Conservation (phyloP, 2,113 vertebrate species). For the Dasyurus viverrinus region DNA sequence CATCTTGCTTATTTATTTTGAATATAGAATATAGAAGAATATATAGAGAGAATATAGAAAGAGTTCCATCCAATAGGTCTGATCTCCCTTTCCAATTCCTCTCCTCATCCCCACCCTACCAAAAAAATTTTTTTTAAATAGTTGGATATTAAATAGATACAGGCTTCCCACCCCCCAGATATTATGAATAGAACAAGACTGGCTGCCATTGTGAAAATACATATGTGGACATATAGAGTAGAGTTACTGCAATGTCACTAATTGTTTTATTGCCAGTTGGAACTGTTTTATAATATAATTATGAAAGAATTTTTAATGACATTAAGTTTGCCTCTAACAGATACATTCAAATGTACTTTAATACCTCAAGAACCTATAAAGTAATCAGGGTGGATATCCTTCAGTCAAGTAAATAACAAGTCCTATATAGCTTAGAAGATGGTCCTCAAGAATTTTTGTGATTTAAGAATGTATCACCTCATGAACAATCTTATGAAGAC, state of each 20-base stretch:
- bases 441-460: not conserved
- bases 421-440: not conserved
- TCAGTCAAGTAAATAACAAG: not conserved
- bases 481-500: not conserved
- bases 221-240: fast-evolving
- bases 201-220: fast-evolving
- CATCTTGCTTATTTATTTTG: too few species aligned
- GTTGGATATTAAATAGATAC: not conserved
- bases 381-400: not conserved
- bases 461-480: not conserved
- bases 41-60: too few species aligned
- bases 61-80: too few species aligned
- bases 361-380: not conserved
- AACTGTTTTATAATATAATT: not conserved
- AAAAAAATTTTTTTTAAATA: not conserved
- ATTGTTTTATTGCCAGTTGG: too few species aligned
- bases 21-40: too few species aligned
- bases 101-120: too few species aligned
- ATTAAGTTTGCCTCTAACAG: not conserved
- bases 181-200: fast-evolving
- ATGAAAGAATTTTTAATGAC: not conserved
- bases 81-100: too few species aligned
- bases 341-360: not conserved
- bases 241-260: not conserved
- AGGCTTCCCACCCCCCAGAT: too few species aligned